Evolutionary conservation across 2,888 invertebrate species (phyloP), one percentile per base, ranked within the genome.

Genomic region (Sphaerophoria rueppellii): DNA sequence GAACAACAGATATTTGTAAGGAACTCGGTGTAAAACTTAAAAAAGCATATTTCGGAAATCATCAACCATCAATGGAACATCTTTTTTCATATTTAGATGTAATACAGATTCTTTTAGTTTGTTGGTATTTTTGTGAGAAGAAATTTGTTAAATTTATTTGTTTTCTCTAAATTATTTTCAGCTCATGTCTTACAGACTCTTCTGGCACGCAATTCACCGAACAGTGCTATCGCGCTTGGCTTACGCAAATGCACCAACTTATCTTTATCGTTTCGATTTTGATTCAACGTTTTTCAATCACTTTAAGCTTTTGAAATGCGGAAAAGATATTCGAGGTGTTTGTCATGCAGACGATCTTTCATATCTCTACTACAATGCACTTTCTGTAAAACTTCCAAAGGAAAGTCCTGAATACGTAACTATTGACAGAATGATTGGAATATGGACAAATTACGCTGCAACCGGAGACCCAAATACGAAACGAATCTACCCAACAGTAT

Each of bases 321-420:
- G 91, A 0, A 89, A 89, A 14, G 89, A 89, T 11, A 87, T 90
- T 0, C 89, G 90, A 81, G 91, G 91, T 14, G 90, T 90, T 0
- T 89, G 89, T 57, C 92, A 92, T 88, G 90, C 88, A 12, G 92
- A 92, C 82, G 92, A 92, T 2, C 82, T 92, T 50, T 86, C 89
- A 0, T 92, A 90, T 82, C 86, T 89, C 3, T 91, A 92, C 61
- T 88, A 88, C 76, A 90, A 89, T 70, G 46, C 88, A 0, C 73
- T 89, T 34, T 87, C 88, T 0, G 88, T 87, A 2, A 89, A 89
- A 9, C 24, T 90, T 82, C 77, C 88, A 6, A 89, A 88, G 35
- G 90, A 90, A 1, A 89, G 89, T 24, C 88, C 88, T 1, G 91
- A 91, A 65, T 91, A 89, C 75, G 89, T 89, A 16, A 90, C 89